These are phyloP conservation scores for Maconellicoccus hirsutus DNA, from an alignment of 1,140 invertebrate genomes.

Conservation along the genomic window DNA sequence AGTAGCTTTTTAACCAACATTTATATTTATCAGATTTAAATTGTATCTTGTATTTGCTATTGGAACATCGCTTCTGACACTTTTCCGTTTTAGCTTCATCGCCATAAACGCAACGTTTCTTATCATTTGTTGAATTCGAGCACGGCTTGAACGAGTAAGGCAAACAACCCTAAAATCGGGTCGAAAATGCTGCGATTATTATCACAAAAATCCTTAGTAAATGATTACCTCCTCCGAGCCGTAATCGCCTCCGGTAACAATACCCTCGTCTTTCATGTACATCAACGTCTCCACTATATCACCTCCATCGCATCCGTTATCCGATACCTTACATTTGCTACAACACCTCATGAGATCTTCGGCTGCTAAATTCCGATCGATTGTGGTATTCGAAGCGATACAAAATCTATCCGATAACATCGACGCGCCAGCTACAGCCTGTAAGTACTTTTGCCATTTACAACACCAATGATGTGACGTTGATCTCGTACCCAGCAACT, in stretches of 20 bases:
- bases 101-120: not conserved
- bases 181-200: no score
- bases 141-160: not conserved
- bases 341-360: constrained; percentile 54
- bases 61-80: not conserved
- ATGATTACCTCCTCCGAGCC: constrained; percentile 35
- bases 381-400: constrained; percentile 43
- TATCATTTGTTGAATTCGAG: not conserved
- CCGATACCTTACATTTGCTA: constrained; percentile 40
- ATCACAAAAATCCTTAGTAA: no score
- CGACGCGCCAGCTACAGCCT: constrained; percentile 25
- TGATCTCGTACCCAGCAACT: constrained; percentile 50
- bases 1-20: not conserved
- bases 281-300: constrained; percentile 46
- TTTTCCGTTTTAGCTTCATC: not conserved
- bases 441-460: not conserved
- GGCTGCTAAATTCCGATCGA: constrained; percentile 44
- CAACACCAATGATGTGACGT: not conserved
- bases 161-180: not conserved
- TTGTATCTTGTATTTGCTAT: not conserved
- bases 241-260: constrained; percentile 53
- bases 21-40: not conserved
- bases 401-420: constrained; percentile 58
- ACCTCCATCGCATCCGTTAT: constrained; percentile 51
- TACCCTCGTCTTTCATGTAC: constrained; percentile 40